Evolutionary conservation across 1,140 invertebrate genomes (phyloP), one percentile per base, ranked within the genome.

Genomic region (Bactericera cockerelli): DNA sequence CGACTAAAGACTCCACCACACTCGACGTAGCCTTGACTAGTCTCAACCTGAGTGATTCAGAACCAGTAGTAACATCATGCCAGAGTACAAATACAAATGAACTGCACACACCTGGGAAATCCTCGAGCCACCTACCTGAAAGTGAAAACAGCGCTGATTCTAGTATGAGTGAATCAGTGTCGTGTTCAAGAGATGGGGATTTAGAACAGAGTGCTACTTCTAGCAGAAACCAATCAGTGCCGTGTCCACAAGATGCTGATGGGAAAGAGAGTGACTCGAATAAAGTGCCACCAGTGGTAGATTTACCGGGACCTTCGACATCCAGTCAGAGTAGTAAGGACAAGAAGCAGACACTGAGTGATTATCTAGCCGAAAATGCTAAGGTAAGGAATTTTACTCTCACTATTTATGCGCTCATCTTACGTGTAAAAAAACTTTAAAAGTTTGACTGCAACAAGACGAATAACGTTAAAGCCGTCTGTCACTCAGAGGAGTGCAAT

Each of bases 341-440:
- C 2, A 55, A 22, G 14, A 42, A 16, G 16, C 57, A 42, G 42
- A 59, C 57, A 10, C 25, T 59, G 13, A 25, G 26, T 0, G 72
- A 76, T 60, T 80, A 75, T 65, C 67, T 80, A 26, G 70, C 73
- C 0, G 74, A 79, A 56, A 79, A 80, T 66, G 71, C 77, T 62
- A 70, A 75, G 60, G 77, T 77, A 63, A 67, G 36, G n/a, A n/a
- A n/a, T n/a, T n/a, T n/a, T n/a, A n/a, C n/a, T n/a, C n/a, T n/a
- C n/a, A n/a, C n/a, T n/a, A n/a, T n/a, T n/a, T n/a, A n/a, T n/a
- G n/a, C n/a, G n/a, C n/a, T n/a, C n/a, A n/a, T n/a, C n/a, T n/a
- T n/a, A n/a, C n/a, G n/a, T n/a, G n/a, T n/a, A n/a, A n/a, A n/a
- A n/a, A n/a, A n/a, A n/a, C n/a, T n/a, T n/a, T n/a, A n/a, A n/a